Conservation (phyloP, 2,888 invertebrate genomes). For the Drosophila macrospina region DNA sequence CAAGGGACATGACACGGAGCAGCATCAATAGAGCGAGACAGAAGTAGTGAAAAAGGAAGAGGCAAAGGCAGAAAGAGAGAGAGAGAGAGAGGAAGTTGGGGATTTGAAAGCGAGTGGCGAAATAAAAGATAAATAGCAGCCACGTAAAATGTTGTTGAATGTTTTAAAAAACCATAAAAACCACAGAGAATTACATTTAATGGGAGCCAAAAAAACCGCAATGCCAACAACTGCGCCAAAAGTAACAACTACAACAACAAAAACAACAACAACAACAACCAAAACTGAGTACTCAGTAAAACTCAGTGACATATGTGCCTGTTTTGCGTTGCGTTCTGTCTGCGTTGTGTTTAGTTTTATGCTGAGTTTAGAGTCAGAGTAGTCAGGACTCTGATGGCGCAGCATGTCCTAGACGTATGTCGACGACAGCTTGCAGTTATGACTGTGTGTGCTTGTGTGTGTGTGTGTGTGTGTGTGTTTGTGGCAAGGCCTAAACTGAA, state of each 20-base stretch:
- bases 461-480: conserved; percentile 9
- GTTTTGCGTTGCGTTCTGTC: conserved; percentile 29
- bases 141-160: conserved; percentile 82
- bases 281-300: conserved; percentile 22
- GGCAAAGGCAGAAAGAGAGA: not conserved
- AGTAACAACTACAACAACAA: conserved; percentile 37
- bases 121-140: conserved; percentile 82
- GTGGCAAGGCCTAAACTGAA: conserved; percentile 31
- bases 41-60: not conserved
- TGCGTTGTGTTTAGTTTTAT: conserved; percentile 37
- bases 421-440: conserved; percentile 25
- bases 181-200: conserved; percentile 81
- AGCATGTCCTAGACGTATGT: conserved; percentile 13
- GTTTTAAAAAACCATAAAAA: conserved; percentile 82
- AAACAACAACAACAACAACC: conserved; percentile 13
- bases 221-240: conserved; percentile 63
- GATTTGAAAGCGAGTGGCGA: conserved; percentile 52
- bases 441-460: conserved; percentile 7
- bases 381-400: conserved; percentile 18
- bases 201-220: conserved; percentile 69
- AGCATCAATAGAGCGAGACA: conserved; percentile 14
- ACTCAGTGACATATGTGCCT: conserved; percentile 51
- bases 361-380: conserved; percentile 12
- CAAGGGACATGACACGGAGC: conserved; percentile 48
- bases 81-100: conserved; percentile 1